phyloP scores from a whole-genome alignment of 2,113 vertebrate genomes.

The Probosciger aterrimus region DNA sequence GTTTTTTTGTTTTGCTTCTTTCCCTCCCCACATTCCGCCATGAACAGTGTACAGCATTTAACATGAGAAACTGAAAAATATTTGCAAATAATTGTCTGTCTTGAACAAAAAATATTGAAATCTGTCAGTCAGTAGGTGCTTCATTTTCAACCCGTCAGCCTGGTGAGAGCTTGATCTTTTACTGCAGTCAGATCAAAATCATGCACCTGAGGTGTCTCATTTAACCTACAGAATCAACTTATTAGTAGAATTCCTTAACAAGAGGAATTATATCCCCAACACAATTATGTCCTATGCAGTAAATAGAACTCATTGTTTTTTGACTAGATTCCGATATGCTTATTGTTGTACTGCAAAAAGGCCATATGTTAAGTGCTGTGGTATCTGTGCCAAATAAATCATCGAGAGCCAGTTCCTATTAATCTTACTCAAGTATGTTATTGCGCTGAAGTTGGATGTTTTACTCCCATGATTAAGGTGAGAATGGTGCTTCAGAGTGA shows the following conservation, averaged over 20 bases:
- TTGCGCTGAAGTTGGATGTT: neutral
- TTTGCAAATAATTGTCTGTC: neutral
- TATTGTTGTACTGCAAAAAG: neutral
- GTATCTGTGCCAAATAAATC: conserved; percentile 27
- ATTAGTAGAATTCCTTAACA: neutral
- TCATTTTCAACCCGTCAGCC: neutral
- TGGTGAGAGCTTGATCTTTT: conserved; percentile 14
- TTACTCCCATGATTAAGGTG: neutral
- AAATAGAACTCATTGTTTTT: neutral
- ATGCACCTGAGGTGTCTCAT: neutral
- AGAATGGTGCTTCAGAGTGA: neutral
- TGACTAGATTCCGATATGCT: neutral
- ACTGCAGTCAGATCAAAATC: conserved; percentile 1
- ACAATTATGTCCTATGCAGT: neutral
- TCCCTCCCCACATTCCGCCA: too few species aligned
- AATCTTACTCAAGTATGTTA: neutral
- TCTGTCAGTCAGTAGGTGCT: neutral
- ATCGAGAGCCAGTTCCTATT: neutral
- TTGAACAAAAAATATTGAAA: conserved; percentile 11
- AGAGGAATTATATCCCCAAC: neutral
- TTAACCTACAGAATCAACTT: neutral
- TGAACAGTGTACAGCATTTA: neutral
- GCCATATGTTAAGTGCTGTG: neutral
- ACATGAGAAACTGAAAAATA: neutral
- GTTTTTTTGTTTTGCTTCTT: neutral